phyloP scores from a whole-genome alignment of 2,888 invertebrate genomes.

The Hoplodrina ambigua region DNA sequence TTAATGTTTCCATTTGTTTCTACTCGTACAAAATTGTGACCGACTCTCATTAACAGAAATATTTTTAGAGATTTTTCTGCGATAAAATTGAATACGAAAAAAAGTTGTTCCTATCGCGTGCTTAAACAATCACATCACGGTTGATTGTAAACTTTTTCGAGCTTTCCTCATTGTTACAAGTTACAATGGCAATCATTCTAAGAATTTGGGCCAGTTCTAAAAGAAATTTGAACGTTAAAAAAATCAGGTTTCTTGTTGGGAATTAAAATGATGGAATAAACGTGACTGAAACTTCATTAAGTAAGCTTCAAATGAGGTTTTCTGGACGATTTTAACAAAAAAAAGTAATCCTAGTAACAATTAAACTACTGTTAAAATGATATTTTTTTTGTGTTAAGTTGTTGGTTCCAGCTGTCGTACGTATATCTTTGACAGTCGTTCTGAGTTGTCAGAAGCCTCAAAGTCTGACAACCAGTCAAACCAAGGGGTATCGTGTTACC shows the following conservation, averaged over 20 bases:
- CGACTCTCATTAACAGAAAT: slow-evolving; percentile 31
- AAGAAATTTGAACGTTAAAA: slow-evolving; percentile 25
- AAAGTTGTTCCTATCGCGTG: slow-evolving; percentile 51
- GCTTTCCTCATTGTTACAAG: slow-evolving; percentile 47
- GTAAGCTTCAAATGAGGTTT: background rate
- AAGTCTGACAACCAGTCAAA: too few species aligned
- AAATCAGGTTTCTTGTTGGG: slow-evolving; percentile 40
- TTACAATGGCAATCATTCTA: slow-evolving; percentile 54
- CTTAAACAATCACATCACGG: slow-evolving; percentile 62
- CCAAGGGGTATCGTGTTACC: too few species aligned
- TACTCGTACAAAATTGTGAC: slow-evolving; percentile 16
- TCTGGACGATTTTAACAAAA: background rate
- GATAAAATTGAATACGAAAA: slow-evolving; percentile 43
- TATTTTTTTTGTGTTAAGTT: background rate
- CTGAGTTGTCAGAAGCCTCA: too few species aligned
- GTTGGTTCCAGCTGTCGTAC: too few species aligned
- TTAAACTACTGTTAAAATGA: background rate
- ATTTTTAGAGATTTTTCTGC: slow-evolving; percentile 17
- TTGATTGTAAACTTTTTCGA: slow-evolving; percentile 59
- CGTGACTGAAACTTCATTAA: slow-evolving; percentile 45
- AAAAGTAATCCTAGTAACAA: background rate
- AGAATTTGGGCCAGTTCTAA: slow-evolving; percentile 31
- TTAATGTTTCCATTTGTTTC: slow-evolving; percentile 3
- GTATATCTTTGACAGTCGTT: too few species aligned
- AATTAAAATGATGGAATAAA: slow-evolving; percentile 50